phyloP scores from a whole-genome alignment of 2,113 vertebrate genomes.

The Passerina amoena region DNA sequence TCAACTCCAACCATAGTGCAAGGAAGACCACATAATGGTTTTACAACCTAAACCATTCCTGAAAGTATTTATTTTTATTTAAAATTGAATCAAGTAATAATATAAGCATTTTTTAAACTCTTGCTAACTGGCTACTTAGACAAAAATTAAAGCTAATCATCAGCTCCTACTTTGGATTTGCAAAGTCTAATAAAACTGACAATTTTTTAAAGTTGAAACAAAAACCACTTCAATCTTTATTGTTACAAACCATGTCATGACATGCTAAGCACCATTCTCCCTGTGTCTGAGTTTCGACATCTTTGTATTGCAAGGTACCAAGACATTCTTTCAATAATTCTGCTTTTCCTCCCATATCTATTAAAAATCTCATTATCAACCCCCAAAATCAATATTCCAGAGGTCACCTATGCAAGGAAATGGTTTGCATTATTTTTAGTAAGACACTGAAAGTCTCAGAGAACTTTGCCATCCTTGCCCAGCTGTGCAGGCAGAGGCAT shows the following conservation, averaged over 20 bases:
- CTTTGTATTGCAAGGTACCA: neutral
- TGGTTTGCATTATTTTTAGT: accelerated
- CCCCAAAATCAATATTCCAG: neutral
- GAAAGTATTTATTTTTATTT: neutral
- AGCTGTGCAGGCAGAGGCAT: neutral
- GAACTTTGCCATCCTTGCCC: neutral
- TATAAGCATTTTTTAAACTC: neutral
- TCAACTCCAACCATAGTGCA: neutral
- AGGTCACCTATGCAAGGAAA: neutral
- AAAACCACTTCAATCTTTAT: neutral
- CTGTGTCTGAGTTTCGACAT: neutral
- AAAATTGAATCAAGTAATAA: neutral
- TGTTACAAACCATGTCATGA: neutral
- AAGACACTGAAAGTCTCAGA: neutral
- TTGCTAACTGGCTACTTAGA: neutral
- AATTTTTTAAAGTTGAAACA: neutral
- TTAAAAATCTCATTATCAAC: neutral
- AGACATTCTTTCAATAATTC: neutral
- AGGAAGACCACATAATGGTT: neutral
- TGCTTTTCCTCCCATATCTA: neutral
- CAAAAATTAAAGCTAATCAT: neutral
- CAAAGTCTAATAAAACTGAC: neutral
- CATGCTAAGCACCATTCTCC: neutral
- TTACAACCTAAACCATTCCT: neutral
- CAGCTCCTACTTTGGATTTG: neutral